Evolutionary conservation across 2,113 vertebrate genomes (phyloP), one percentile per base, ranked within the genome.

Genomic region (Dromiciops gliroides): DNA sequence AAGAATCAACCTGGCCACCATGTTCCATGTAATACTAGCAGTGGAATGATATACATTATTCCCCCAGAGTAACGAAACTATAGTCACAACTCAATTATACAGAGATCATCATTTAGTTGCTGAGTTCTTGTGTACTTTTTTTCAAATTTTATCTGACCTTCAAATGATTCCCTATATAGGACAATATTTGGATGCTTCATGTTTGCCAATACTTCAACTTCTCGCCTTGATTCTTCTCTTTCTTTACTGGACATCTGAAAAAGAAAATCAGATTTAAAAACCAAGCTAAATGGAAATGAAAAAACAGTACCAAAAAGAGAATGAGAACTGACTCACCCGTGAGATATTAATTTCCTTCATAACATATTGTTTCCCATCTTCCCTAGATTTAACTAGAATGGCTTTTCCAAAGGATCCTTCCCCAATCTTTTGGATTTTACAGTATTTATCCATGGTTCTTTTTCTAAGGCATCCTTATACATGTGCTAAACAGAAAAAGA

Each of bases 121-220:
- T 9, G 11, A 90, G 8, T 67, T 93, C 90, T 93, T 89, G 49
- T 89, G 11, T 92, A 47, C 48, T 92, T 19, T 51, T 92, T 23
- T 92, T 0, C 12, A 93, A 96, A 97, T 94, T 90, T 47, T 93
- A 93, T 93, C 98, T 98, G 98, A 99, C 99, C 99, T 99, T 99
- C 99, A 99, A 99, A 99, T 89, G 99, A 99, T 97, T 99, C 99
- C 97, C 98, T 99, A 49, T 99, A 99, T 93, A 99, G 99, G 75
- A 99, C 99, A 96, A 99, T 99, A 98, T 99, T 99, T 3, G 99
- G 99, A 98, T 99, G 99, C 97, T 99, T 99, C 99, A 99, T 99
- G 97, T 99, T 99, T 95, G 99, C 99, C 96, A 99, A 98, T n/a
- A 99, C 99, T 91, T 99, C 99, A 95, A 99, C 99, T 98, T 99